phyloP scores from a whole-genome alignment of 2,888 invertebrate genomes.

The Nemotelus nigrinus region DNA sequence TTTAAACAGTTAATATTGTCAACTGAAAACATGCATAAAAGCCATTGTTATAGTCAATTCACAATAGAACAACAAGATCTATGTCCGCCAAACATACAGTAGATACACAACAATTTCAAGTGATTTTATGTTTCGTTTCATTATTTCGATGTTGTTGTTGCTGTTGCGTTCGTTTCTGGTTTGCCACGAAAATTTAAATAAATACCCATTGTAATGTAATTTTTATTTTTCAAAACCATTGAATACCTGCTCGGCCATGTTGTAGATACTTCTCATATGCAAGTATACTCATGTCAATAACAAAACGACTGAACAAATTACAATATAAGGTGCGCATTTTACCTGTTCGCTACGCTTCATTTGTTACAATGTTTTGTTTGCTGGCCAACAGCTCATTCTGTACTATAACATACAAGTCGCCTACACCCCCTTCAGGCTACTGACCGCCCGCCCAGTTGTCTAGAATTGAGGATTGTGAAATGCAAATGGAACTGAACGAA shows the following conservation, averaged over 20 bases:
- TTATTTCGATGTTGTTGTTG: not conserved
- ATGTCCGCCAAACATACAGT: not conserved
- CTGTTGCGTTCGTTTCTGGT: not conserved
- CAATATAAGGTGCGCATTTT: conserved; percentile 1
- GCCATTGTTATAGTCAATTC: not conserved
- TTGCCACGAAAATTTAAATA: conserved; percentile 35
- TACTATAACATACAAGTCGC: not conserved
- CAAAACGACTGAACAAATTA: not conserved
- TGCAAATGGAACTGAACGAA: not conserved
- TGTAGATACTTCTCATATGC: not conserved
- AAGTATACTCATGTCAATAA: not conserved
- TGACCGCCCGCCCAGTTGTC: not conserved
- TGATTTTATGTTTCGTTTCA: not conserved
- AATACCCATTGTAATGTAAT: conserved; percentile 20
- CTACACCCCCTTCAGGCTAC: not conserved
- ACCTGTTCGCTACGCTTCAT: conserved; percentile 43
- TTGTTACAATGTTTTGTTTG: conserved; percentile 7
- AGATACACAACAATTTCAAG: not conserved
- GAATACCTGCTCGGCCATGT: not conserved
- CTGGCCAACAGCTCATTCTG: not conserved
- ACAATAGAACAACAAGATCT: no score
- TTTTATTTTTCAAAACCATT: conserved; percentile 5
- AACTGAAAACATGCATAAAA: conserved; percentile 12
- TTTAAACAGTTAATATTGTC: conserved; percentile 1
- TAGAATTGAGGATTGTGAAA: conserved; percentile 10